A percentile compares a stretch with the other conserved stretches of the same genome.
Conservation (phyloP, 1,140 invertebrate genomes). For the Drosophila neocordata region DNA sequence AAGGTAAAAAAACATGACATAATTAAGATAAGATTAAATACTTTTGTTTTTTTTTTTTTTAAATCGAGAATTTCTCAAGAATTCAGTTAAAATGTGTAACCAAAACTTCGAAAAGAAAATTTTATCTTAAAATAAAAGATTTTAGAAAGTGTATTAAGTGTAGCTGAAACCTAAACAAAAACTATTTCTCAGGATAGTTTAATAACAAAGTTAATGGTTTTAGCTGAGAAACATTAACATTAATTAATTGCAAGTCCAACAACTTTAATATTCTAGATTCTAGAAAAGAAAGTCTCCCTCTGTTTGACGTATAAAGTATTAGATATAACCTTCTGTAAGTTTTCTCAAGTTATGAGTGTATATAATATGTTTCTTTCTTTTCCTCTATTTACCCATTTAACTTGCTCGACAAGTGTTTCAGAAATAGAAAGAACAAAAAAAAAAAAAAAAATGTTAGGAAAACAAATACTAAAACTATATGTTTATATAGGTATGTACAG, state of each 20-base stretch:
- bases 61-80: too few relatives aligned
- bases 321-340: neutral
- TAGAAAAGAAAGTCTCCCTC: neutral
- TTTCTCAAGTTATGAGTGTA: neutral
- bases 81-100: too few relatives aligned
- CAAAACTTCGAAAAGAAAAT: too few relatives aligned
- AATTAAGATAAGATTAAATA: conserved; percentile 6
- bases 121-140: too few relatives aligned
- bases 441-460: neutral
- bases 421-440: neutral
- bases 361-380: neutral
- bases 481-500: too few relatives aligned
- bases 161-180: too few relatives aligned
- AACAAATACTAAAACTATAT: neutral
- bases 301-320: conserved; percentile 1
- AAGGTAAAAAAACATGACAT: neutral
- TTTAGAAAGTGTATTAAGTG: too few relatives aligned
- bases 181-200: too few relatives aligned
- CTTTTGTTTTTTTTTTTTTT: neutral
- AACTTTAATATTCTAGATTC: neutral
- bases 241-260: too few relatives aligned
- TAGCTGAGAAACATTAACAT: too few relatives aligned
- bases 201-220: too few relatives aligned
- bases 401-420: conserved; percentile 3
- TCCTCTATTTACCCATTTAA: conserved; percentile 8